Percentiles rank a stretch among this genome's conserved stretches.
Evolutionary conservation across 2,888 invertebrate species (phyloP).

Genomic region (Pyrgus malvae): DNA sequence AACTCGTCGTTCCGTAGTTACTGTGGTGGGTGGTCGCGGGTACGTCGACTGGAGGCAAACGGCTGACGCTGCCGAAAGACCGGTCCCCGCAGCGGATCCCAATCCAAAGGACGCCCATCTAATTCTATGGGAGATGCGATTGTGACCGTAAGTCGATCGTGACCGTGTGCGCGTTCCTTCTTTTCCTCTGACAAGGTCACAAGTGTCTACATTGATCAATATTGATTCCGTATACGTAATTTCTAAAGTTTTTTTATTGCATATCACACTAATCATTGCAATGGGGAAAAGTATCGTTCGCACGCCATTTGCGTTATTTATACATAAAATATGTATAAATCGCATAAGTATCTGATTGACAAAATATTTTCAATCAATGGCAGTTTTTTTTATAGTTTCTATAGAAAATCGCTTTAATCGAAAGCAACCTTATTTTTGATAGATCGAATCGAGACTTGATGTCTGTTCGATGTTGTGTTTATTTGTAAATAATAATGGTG

Average conservation of each 20-base stretch:
- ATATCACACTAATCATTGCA: no score
- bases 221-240: no score
- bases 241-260: no score
- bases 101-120: slow-evolving; percentile 94
- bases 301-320: no score
- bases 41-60: slow-evolving; percentile 93
- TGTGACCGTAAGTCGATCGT: slow-evolving; percentile 68
- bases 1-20: slow-evolving; percentile 88
- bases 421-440: slow-evolving; percentile 41
- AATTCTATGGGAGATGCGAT: slow-evolving; percentile 90
- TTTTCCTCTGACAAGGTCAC: no score
- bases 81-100: slow-evolving; percentile 82
- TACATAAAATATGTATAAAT: no score
- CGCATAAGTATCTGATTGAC: no score
- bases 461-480: slow-evolving; percentile 27
- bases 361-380: no score
- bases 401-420: no score
- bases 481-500: slow-evolving; percentile 39
- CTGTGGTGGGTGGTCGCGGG: slow-evolving; percentile 93
- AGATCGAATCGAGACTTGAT: slow-evolving; percentile 11
- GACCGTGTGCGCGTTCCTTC: no score
- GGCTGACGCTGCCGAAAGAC: slow-evolving; percentile 83
- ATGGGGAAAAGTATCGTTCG: no score
- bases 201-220: slow-evolving; percentile 33
- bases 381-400: no score